Percentiles rank a stretch among this genome's conserved stretches.
Conservation (phyloP, 2,888 invertebrate genomes). For the Anthoptus insignis region DNA sequence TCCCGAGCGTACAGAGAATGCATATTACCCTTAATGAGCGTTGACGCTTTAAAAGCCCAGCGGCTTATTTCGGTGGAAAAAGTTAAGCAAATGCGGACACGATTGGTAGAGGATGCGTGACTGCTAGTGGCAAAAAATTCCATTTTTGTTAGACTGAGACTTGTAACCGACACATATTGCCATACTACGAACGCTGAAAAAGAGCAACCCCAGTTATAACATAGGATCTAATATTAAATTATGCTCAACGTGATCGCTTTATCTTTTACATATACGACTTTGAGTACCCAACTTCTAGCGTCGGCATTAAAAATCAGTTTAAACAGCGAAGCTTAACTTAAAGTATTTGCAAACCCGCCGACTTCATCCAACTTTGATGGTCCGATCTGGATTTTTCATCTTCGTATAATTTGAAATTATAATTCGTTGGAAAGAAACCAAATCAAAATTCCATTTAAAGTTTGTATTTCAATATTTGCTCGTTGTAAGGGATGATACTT, state of each 20-base stretch:
- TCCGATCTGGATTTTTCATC: constrained; percentile 84
- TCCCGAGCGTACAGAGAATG: too few relatives aligned
- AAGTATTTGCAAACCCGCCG: constrained; percentile 59
- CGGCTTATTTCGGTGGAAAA: too few relatives aligned
- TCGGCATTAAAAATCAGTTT: constrained; percentile 76
- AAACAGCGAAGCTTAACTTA: constrained; percentile 69
- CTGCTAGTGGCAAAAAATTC: too few relatives aligned
- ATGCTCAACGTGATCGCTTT: constrained; percentile 14
- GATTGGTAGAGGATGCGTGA: too few relatives aligned
- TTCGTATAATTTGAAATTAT: constrained; percentile 84
- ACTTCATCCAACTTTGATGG: constrained; percentile 75
- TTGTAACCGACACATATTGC: too few relatives aligned
- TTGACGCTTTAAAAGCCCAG: too few relatives aligned
- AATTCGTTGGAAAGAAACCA: constrained; percentile 81
- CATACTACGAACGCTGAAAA: too few relatives aligned
- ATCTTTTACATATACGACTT: constrained; percentile 23
- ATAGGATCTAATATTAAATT: neutral
- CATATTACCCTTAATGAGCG: too few relatives aligned
- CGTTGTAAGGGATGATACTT: constrained; percentile 54
- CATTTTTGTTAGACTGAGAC: too few relatives aligned
- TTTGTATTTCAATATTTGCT: constrained; percentile 82
- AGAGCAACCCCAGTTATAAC: too few relatives aligned
- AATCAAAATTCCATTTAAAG: constrained; percentile 86
- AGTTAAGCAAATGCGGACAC: too few relatives aligned
- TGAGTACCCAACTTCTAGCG: constrained; percentile 41